Evolutionary conservation across 2,888 invertebrate genomes (phyloP).

Genomic region (Aleiodes testaceus): DNA sequence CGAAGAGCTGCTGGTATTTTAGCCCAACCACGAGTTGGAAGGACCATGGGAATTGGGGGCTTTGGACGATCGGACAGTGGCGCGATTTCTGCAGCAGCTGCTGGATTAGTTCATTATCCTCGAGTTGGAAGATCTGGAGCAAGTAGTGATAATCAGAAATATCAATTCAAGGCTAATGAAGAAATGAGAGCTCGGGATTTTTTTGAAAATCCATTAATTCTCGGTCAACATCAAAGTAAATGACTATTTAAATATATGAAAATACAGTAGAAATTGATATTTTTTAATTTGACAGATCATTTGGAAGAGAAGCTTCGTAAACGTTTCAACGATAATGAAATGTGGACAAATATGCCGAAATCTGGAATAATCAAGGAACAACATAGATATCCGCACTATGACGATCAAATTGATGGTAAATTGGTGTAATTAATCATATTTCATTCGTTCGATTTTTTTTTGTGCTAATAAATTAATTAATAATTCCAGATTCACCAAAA

Average conservation of each 20-base stretch:
- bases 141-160: conserved; percentile 13
- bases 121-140: conserved; percentile 60
- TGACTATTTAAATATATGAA: background rate
- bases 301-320: conserved; percentile 35
- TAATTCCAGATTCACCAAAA: conserved; percentile 50
- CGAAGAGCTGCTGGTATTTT: conserved; percentile 61
- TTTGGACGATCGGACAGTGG: conserved; percentile 56
- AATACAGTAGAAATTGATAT: background rate
- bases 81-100: background rate
- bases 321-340: conserved; percentile 68
- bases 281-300: conserved; percentile 12
- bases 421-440: background rate
- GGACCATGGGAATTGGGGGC: conserved; percentile 56
- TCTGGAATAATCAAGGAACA: conserved; percentile 71
- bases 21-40: conserved; percentile 63
- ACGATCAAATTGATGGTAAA: conserved; percentile 43
- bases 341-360: conserved; percentile 83
- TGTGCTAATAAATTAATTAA: background rate
- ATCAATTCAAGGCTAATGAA: conserved; percentile 33
- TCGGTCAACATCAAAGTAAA: conserved; percentile 41
- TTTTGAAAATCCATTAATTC: conserved; percentile 31
- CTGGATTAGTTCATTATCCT: conserved; percentile 58
- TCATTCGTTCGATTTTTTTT: background rate
- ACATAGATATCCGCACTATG: conserved; percentile 41
- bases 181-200: conserved; percentile 23